Base-by-base conservation (phyloP, 2,888 invertebrate species). In the Heliconius cydno region DNA sequence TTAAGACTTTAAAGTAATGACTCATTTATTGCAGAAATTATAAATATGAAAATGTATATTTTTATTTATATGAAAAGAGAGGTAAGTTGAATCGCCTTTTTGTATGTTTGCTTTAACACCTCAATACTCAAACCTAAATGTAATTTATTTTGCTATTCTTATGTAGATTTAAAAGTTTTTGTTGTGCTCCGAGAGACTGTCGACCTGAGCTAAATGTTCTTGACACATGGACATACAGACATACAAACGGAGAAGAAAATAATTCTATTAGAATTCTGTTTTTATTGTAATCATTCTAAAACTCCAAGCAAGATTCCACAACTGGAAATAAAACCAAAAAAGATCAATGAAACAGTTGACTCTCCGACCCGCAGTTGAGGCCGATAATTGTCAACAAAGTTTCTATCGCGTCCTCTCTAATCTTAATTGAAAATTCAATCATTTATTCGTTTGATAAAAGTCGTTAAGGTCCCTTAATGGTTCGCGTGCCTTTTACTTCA, bases 381-480 rank as follows among this genome's bases (percentile, higher is more conserved):
- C 84, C 86, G 87, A 88, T 90, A 87, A 92, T 92, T 90, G 91
- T 91, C 91, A 91, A 91, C 90, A 90, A 91, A 92, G 88, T 92
- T 92, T 85, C 82, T 86, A 85, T 85, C 86, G 85, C 87, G 84
- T 89, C 88, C 87, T 84, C 87, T 90, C 87, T 91, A 92, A 93
- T 92, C 92, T 93, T 92, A 92, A 93, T 93, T 93, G 91, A 92
- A 92, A 94, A 94, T 93, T 93, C 92, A 93, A 94, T 94, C 91
- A 94, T 93, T 93, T 93, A 93, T 94, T 94, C 92, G 94, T 92
- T 90, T 90, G 90, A 92, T 91, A 90, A 88, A 86, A 89, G 88
- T 92, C 92, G 91, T 93, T 92, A 93, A 88, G 87, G 89, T 87
- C 89, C 88, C 89, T 89, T 91, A 92, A 93, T 92, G 90, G 92